These are phyloP conservation scores for Sycobia sp. DNA, from an alignment of 1,140 invertebrate species.

Conservation along the genomic window DNA sequence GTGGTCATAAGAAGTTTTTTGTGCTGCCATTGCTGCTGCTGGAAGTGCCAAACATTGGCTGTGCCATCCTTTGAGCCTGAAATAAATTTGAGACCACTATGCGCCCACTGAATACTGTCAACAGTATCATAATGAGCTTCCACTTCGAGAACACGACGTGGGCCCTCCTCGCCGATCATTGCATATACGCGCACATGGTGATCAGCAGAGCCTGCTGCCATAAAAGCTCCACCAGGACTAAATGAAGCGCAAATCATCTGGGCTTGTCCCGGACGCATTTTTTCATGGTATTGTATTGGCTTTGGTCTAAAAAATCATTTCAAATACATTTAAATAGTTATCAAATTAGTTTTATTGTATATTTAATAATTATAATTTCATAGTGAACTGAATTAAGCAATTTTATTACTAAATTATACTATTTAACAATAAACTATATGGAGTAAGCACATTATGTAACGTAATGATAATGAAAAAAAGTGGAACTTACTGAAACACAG, in stretches of 20 bases:
- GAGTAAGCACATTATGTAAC: background rate
- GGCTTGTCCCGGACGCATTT: slow-evolving; percentile 88
- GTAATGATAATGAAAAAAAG: slow-evolving; percentile 12
- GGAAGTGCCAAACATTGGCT: slow-evolving; percentile 91
- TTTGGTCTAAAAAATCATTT: slow-evolving; percentile 67
- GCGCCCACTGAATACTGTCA: slow-evolving; percentile 95
- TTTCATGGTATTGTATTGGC: slow-evolving; percentile 91
- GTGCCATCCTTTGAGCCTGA: slow-evolving; percentile 97
- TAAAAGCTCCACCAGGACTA: slow-evolving; percentile 90
- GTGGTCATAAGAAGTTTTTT: slow-evolving; percentile 76
- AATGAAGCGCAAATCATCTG: slow-evolving; percentile 97
- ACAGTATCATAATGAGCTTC: slow-evolving; percentile 92
- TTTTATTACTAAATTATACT: no score
- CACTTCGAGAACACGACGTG: slow-evolving; percentile 66
- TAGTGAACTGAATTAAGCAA: no score
- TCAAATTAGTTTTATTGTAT: no score
- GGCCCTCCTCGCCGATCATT: slow-evolving; percentile 77
- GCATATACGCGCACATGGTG: slow-evolving; percentile 91
- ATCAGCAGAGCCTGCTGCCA: slow-evolving; percentile 93
- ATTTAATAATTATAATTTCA: no score
- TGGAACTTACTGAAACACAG: slow-evolving; percentile 67
- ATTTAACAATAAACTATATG: no score
- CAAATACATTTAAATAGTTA: background rate
- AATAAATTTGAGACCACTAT: slow-evolving; percentile 82
- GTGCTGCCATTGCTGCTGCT: slow-evolving; percentile 87